Base-by-base conservation (phyloP, 2,888 invertebrate genomes). In the Stenchaetothrips biformis region DNA sequence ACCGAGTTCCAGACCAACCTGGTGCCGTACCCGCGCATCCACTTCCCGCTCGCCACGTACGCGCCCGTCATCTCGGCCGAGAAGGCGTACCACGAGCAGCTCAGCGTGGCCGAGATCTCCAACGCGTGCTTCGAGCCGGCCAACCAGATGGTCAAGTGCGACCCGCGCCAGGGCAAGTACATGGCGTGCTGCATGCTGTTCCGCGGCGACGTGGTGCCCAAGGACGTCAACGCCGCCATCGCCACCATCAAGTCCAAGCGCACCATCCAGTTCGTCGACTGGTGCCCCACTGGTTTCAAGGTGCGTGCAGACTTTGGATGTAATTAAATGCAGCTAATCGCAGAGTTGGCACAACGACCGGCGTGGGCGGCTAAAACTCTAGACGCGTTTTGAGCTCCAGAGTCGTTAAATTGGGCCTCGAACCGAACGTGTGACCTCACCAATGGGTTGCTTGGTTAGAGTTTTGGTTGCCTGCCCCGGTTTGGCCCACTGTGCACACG, bases 121-220 rank as follows among this genome's bases (percentile, higher is more conserved):
- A 89, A 89, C 80, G 88, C 90, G 13, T 92, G 91, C 84, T 91
- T 91, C 84, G 90, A 90, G 83, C 89, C 90, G 11, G 88, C 88
- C 82, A 89, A 89, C 84, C 90, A 90, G 86, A 89, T 90, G 86
- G 86, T 86, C 79, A 86, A 86, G 83, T 89, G 89, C 82, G 89
- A 89, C 82, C 89, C 88, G 3, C 84, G 88, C n/a, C 85, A 86
- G 80, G 87, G 87, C 78, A 86, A 87, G 84, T 89, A 90, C 86
- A 82, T 89, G 89, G 89, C 89, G 77, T 89, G 89, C 84, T 89
- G 89, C 83, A 87, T 91, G 84, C 85, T 91, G 81, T 87, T 86
- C 84, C 88, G 91, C 79, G 91, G 91, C 7, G 91, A 91, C 82
- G 91, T 91, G n/a, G 91, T 91, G 1, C 91, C 91, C 1, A 91